Conservation (phyloP, 2,113 vertebrate genomes). For the Rhagologus leucostigma region DNA sequence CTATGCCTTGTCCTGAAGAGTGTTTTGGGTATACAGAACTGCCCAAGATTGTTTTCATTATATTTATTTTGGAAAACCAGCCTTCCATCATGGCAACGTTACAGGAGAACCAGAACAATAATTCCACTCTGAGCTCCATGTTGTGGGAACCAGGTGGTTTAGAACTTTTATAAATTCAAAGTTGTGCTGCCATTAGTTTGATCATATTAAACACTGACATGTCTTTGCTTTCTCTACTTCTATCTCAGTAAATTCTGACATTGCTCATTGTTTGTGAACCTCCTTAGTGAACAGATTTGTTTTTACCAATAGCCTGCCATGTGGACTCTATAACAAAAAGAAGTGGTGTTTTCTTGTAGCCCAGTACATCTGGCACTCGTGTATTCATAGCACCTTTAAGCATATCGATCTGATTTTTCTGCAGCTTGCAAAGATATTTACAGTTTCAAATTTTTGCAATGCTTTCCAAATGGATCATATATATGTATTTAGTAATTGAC, state of each 20-base stretch:
- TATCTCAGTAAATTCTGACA: neutral
- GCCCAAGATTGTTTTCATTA: neutral
- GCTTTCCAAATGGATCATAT: constrained; percentile 29
- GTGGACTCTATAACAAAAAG: neutral
- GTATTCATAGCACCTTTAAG: constrained; percentile 8
- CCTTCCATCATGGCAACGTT: neutral
- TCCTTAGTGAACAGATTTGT: neutral
- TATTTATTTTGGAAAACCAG: constrained; percentile 9
- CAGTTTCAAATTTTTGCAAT: constrained; percentile 37
- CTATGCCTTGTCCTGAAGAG: neutral
- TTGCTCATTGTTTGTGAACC: neutral
- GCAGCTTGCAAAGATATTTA: constrained; percentile 22
- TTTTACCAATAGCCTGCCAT: neutral
- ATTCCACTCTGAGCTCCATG: neutral
- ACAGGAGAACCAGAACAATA: neutral
- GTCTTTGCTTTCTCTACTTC: neutral
- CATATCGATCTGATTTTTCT: constrained; percentile 8
- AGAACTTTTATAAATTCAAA: neutral
- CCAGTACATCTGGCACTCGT: neutral
- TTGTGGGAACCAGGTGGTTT: neutral
- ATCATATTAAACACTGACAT: neutral
- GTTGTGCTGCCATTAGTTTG: neutral
- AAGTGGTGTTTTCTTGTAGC: neutral
- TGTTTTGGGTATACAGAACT: neutral
- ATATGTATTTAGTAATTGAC: neutral